A percentile compares a stretch with the other conserved stretches of the same genome.
Evolutionary conservation across 2,888 invertebrate species (phyloP).

Genomic region (Priocnemis perturbator): DNA sequence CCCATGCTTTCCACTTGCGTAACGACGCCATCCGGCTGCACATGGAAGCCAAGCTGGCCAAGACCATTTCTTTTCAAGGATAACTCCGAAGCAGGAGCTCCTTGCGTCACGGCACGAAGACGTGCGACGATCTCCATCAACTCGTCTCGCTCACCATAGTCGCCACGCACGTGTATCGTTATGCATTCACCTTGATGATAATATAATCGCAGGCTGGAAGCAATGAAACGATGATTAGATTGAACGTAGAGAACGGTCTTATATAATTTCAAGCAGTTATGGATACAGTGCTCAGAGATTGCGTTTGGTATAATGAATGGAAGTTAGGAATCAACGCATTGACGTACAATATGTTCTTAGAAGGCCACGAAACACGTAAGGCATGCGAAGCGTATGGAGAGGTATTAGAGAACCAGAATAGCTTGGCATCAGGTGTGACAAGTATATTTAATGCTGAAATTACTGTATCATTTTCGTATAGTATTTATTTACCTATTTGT

Average conservation of each 20-base stretch:
- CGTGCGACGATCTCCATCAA: slow-evolving; percentile 87
- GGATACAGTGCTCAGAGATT: slow-evolving; percentile 7
- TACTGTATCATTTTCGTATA: too few species aligned
- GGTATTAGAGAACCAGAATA: too few species aligned
- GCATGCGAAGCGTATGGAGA: too few species aligned
- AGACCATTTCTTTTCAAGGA: slow-evolving; percentile 87
- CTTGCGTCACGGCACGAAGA: slow-evolving; percentile 87
- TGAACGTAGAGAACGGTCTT: too few species aligned
- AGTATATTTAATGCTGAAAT: too few species aligned
- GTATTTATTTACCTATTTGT: slow-evolving; percentile 76
- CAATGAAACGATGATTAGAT: slow-evolving; percentile 4
- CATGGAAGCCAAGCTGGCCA: slow-evolving; percentile 92
- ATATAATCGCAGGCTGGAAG: slow-evolving; percentile 84
- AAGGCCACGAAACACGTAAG: too few species aligned
- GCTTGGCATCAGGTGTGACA: too few species aligned
- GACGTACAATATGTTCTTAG: too few species aligned
- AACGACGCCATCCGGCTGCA: slow-evolving; percentile 94
- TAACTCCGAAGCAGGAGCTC: slow-evolving; percentile 86
- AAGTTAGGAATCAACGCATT: neutral
- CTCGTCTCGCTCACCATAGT: slow-evolving; percentile 82
- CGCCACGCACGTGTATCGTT: slow-evolving; percentile 85
- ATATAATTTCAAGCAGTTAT: too few species aligned
- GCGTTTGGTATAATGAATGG: slow-evolving; percentile 11
- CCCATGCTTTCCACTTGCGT: slow-evolving; percentile 91
- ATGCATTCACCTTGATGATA: slow-evolving; percentile 97